Base-by-base conservation (phyloP, 30 jellyfish, hydroid and myxozoan genomes). In the Aurelia aurita region DNA sequence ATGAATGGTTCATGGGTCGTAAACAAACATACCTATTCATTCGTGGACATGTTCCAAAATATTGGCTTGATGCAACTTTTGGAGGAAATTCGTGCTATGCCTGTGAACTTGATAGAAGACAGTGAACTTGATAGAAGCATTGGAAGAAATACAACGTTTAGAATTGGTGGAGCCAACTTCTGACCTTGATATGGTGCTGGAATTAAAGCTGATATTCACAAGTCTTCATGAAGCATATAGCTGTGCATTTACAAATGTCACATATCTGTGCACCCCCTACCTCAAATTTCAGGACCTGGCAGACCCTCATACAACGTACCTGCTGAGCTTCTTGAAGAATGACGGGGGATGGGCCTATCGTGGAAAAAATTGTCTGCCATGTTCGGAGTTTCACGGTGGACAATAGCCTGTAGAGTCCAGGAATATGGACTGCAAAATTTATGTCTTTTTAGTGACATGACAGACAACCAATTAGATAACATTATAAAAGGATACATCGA, bases 351-450 rank as follows among this genome's bases (percentile, higher is more conserved):
- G 31, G 89, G 83, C 1, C 29, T 77, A n/a, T 12, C 29, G 32
- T 77, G 83, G 85, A 53, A 28, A 19, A 77, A 77, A 60, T 29
- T 26, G n/a, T 73, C 89, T 3, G 54, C 43, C 19, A 77, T 54
- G 69, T 13, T 77, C 6, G 22, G 45, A 4, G 85, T 77, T 64
- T 77, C 85, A 28, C 62, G 89, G 73, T 80, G 90, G 90, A 80
- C 90, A 66, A 53, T 80, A 14, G 18, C n/a, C 26, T 43, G 90
- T 10, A 31, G 90, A 65, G 90, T 65, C 7, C 69, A 80, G 22
- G 87, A 80, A 49, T 65, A 7, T 46, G 73, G 69, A 2, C 87
- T 80, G 29, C n/a, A 39, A 5, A 21, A 29, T 47, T 20, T 62
- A 26, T 13, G 12, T 5, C 12, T 64, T 14, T 65, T 62, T 45